phyloP scores from a whole-genome alignment of 2,797 vertebrate genomes.

The Eupleurogrammus muticus region DNA sequence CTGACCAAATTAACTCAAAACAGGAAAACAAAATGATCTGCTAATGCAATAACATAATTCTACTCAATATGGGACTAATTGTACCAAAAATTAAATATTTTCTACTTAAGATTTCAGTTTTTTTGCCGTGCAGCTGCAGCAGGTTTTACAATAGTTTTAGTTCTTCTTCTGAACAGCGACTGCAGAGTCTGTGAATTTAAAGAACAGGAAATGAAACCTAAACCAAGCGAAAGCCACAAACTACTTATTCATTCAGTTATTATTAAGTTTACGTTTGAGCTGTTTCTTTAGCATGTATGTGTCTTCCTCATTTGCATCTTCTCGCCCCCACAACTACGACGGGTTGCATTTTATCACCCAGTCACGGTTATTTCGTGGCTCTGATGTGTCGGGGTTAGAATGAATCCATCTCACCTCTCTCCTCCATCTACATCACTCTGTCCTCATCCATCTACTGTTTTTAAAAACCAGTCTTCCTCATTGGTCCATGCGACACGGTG shows the following conservation, averaged over 20 bases:
- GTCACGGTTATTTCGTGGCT: slow-evolving; percentile 21
- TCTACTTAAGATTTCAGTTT: too few species aligned
- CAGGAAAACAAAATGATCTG: too few species aligned
- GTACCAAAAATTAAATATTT: too few species aligned
- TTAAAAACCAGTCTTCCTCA: background rate
- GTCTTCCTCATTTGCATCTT: slow-evolving; percentile 23
- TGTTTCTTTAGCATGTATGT: background rate
- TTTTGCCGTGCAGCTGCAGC: too few species aligned
- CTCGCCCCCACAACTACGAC: background rate
- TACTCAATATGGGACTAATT: too few species aligned
- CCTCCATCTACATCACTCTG: slow-evolving; percentile 36
- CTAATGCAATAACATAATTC: too few species aligned
- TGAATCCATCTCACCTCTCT: slow-evolving; percentile 24
- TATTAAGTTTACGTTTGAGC: background rate
- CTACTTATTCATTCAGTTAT: too few species aligned
- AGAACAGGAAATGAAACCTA: background rate
- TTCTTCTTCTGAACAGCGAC: background rate
- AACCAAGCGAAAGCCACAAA: too few species aligned
- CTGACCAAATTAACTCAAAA: too few species aligned
- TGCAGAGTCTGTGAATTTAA: background rate
- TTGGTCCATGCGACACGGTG: slow-evolving; percentile 41
- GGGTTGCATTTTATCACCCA: slow-evolving; percentile 4
- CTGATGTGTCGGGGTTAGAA: slow-evolving; percentile 39
- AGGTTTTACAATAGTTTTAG: background rate
- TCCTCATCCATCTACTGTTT: slow-evolving; percentile 49